Percentiles rank a stretch among this genome's conserved stretches.
phyloP scores from a whole-genome alignment of 2,888 invertebrate species.

The Sphaerophoria taeniata region DNA sequence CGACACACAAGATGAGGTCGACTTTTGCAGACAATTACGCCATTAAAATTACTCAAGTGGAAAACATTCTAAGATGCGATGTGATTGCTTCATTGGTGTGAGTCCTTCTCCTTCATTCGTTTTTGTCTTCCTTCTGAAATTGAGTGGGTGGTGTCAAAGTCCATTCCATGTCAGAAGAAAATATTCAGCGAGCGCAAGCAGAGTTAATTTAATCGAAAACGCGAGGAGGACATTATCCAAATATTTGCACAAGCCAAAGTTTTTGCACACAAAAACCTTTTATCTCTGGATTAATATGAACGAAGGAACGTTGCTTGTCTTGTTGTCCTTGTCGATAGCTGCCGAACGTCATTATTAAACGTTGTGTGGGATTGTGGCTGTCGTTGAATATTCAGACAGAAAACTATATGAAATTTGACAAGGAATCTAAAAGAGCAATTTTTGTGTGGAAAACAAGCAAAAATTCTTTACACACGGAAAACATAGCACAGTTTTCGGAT shows the following conservation, averaged over 20 bases:
- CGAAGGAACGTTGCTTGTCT: neutral
- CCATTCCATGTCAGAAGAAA: neutral
- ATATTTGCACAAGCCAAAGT: slow-evolving; percentile 72
- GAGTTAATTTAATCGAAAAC: slow-evolving; percentile 74
- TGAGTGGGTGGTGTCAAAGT: neutral
- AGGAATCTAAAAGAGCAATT: slow-evolving; percentile 40
- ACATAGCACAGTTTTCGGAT: slow-evolving; percentile 57
- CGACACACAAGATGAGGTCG: slow-evolving; percentile 61
- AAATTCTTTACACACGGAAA: slow-evolving; percentile 5
- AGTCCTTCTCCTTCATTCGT: neutral
- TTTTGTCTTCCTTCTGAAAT: neutral
- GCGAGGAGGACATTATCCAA: slow-evolving; percentile 72
- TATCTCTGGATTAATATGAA: slow-evolving; percentile 27
- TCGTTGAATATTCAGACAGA: slow-evolving; percentile 30
- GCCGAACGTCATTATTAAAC: no score
- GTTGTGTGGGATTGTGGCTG: neutral
- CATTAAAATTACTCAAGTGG: slow-evolving; percentile 72
- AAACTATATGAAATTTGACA: slow-evolving; percentile 42
- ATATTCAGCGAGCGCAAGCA: slow-evolving; percentile 24
- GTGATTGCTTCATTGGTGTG: slow-evolving; percentile 55
- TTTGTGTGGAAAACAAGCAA: slow-evolving; percentile 34
- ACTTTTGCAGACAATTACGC: slow-evolving; percentile 72
- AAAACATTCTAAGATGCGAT: slow-evolving; percentile 64
- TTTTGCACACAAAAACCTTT: slow-evolving; percentile 60
- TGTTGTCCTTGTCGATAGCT: slow-evolving; percentile 13